Base-by-base conservation (phyloP, 2,113 vertebrate genomes). In the Actenoides hombroni region DNA sequence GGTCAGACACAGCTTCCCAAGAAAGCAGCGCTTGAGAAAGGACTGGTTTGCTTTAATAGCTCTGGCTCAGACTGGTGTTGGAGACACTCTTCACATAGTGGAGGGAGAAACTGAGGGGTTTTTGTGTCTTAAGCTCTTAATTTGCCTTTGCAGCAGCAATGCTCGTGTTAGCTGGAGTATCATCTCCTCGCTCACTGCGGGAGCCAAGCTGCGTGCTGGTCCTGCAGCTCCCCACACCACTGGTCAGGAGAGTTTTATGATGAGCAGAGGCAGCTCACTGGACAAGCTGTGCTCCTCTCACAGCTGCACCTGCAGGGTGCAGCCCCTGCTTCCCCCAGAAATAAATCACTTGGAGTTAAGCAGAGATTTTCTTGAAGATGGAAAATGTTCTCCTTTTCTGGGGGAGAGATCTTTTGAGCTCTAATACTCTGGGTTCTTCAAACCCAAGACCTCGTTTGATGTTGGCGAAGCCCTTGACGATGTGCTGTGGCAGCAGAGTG, bases 1-100 rank as follows among this genome's bases (percentile, higher is more conserved):
- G 95, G 86, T 91, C 90, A 92, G 65, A 76, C 61, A 15, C 57
- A 51, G 95, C 93, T 85, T 65, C 65, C 81, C 60, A 81, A 44
- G 77, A 92, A 78, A 51, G 76, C 57, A 51, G 68, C 31, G 53
- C 71, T 83, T 69, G 56, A 54, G 29, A 51, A 95, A 77, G 92
- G 91, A 77, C 33, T 70, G 95, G 75, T 78, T 35, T 23, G 64
- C 9, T 63, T 63, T 75, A 59, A 74, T n/a, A 59, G 57, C 46
- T 57, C 78, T 26, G 29, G 7, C 53, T 53, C 40, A 65, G 35
- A 4, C 18, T 12, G 24, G 46, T 10, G 35, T 7, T 59, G 70
- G 79, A 48, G 54, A 49, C 1, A 2, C n/a, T 28, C 40, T 21
- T 70, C 10, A 7, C 18, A 15, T 0, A 39, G 39, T 0, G 2